phyloP scores from a whole-genome alignment of 2,888 invertebrate genomes.

The Monopis laevigella region DNA sequence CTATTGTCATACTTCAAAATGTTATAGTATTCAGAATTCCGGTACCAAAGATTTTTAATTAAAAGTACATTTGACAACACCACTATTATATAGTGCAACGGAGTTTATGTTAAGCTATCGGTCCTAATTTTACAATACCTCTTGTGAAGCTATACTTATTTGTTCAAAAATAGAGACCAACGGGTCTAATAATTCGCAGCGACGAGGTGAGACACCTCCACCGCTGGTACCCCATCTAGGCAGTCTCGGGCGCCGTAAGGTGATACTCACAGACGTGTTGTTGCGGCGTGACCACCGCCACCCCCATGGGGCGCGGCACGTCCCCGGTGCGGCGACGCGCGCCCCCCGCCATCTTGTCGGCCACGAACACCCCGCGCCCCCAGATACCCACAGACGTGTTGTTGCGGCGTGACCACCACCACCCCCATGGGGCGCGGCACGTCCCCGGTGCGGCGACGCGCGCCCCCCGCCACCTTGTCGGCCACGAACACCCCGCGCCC shows the following conservation, averaged over 20 bases:
- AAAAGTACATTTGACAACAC: too few species aligned
- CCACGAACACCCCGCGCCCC: conserved; percentile 84
- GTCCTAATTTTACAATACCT: too few species aligned
- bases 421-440: conserved; percentile 88
- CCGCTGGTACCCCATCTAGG: conserved; percentile 81
- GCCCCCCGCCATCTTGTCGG: conserved; percentile 82
- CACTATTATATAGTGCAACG: too few species aligned
- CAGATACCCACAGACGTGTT: conserved; percentile 78
- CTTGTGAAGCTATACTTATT: neutral
- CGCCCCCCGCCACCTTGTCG: conserved; percentile 81
- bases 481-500: conserved; percentile 83
- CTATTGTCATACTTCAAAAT: too few species aligned
- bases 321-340: conserved; percentile 75
- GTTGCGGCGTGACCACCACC: conserved; percentile 78
- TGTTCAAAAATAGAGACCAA: neutral
- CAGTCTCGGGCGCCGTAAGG: conserved; percentile 81
- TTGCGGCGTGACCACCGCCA: conserved; percentile 80
- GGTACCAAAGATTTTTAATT: too few species aligned
- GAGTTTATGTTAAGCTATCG: too few species aligned
- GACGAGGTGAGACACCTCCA: conserved; percentile 84
- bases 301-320: conserved; percentile 86
- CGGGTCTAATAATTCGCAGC: conserved; percentile 68
- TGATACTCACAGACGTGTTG: conserved; percentile 75
- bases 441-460: conserved; percentile 74
- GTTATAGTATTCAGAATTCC: too few species aligned